A percentile compares a stretch with the other conserved stretches of the same genome.
These are phyloP conservation scores for Falco berigora DNA, from an alignment of 2,797 vertebrate species.

Conservation along the genomic window DNA sequence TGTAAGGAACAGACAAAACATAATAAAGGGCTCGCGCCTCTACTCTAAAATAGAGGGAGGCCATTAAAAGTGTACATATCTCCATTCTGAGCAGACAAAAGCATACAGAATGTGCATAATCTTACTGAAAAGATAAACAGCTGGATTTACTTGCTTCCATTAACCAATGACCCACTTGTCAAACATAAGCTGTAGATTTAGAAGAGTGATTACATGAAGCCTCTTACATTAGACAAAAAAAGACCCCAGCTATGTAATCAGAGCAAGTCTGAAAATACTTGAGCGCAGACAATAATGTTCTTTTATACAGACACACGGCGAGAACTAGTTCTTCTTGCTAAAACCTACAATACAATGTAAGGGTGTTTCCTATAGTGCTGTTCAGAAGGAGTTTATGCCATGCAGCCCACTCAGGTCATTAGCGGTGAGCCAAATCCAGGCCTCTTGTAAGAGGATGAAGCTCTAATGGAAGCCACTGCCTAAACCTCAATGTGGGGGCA, in stretches of 20 bases:
- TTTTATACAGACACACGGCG: background rate
- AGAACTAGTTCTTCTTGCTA: background rate
- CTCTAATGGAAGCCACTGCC: background rate
- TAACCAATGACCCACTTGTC: constrained; percentile 61
- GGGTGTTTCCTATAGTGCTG: background rate
- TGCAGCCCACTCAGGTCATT: background rate
- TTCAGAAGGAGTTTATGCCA: background rate
- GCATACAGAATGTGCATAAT: background rate
- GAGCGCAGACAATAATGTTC: background rate
- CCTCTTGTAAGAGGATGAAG: constrained; percentile 36
- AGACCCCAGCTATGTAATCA: background rate
- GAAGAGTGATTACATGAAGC: constrained; percentile 43
- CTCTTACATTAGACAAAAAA: constrained; percentile 29
- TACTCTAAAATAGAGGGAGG: background rate
- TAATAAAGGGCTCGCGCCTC: background rate
- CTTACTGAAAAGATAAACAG: constrained; percentile 45
- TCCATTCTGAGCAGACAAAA: background rate
- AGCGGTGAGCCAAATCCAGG: constrained; percentile 10
- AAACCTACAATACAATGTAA: background rate
- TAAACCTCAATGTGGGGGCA: background rate
- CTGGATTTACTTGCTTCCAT: constrained; percentile 59
- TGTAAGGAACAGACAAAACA: background rate
- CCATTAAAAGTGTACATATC: constrained; percentile 10
- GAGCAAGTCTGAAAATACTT: background rate
- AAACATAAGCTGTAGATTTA: constrained; percentile 59